These are phyloP conservation scores for Orthonevra nobilis DNA, from an alignment of 2,888 invertebrate genomes.

Conservation along the genomic window DNA sequence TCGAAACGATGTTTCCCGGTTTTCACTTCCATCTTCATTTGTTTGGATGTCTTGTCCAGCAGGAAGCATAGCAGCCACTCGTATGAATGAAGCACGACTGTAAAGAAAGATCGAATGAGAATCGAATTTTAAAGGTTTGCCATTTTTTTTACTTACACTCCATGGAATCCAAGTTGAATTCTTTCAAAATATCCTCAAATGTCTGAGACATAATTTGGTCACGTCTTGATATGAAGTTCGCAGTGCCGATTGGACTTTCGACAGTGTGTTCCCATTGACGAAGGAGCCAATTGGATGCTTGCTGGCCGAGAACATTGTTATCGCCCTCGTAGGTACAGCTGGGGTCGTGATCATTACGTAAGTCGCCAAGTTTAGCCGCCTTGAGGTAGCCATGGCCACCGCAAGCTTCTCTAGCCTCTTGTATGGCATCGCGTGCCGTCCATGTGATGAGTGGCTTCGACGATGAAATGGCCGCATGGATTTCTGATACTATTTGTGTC, in stretches of 20 bases:
- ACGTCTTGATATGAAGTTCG: conserved; percentile 84
- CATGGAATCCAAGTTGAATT: conserved; percentile 72
- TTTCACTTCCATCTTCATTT: conserved; percentile 82
- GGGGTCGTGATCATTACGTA: conserved; percentile 93
- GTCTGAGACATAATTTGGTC: conserved; percentile 79
- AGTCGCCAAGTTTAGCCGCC: conserved; percentile 90
- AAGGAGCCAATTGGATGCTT: conserved; percentile 92
- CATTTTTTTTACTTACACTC: conserved; percentile 75
- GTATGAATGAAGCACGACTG: conserved; percentile 87
- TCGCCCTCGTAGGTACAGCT: conserved; percentile 96
- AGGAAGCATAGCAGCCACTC: conserved; percentile 93
- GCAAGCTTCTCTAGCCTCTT: conserved; percentile 91
- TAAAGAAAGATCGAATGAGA: too few relatives aligned
- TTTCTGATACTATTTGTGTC: conserved; percentile 82
- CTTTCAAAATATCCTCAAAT: conserved; percentile 71
- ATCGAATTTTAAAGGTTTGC: too few relatives aligned
- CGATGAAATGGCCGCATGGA: conserved; percentile 85
- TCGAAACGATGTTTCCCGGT: conserved; percentile 86
- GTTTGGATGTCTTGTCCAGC: conserved; percentile 85
- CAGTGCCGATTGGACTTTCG: conserved; percentile 86
- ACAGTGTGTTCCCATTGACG: conserved; percentile 83
- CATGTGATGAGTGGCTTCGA: conserved; percentile 87
- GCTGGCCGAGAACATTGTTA: conserved; percentile 94
- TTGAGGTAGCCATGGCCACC: conserved; percentile 91
- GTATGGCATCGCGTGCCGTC: conserved; percentile 88